phyloP scores from a whole-genome alignment of 1,140 invertebrate species.

The Cyphomyrmex costatus region DNA sequence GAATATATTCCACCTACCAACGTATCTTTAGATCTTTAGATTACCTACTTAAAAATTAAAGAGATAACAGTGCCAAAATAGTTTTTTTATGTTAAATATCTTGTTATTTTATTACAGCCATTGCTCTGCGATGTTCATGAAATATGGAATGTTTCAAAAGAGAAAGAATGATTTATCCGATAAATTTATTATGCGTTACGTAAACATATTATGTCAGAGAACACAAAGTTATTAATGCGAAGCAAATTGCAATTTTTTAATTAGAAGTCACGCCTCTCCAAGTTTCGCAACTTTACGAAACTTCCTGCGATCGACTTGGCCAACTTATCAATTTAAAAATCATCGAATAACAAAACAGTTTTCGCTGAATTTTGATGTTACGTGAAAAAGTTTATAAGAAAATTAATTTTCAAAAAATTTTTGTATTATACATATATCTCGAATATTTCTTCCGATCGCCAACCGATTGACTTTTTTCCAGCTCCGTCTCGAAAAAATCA shows the following conservation, averaged over 20 bases:
- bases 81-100: too few relatives aligned
- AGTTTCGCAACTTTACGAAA: not conserved
- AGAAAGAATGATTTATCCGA: not conserved
- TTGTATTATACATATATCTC: not conserved
- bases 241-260: not conserved
- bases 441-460: conserved; percentile 25
- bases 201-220: not conserved
- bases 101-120: conserved; percentile 11
- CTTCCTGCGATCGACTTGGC: not conserved
- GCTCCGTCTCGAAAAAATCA: conserved; percentile 46
- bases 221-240: not conserved
- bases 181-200: not conserved
- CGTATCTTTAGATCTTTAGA: too few relatives aligned
- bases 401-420: not conserved
- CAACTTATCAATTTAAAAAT: not conserved
- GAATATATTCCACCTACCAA: too few relatives aligned
- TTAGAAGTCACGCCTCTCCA: not conserved
- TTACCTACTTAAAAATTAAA: too few relatives aligned
- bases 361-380: not conserved
- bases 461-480: conserved; percentile 29
- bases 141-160: not conserved
- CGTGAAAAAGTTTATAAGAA: not conserved
- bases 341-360: not conserved
- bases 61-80: too few relatives aligned
- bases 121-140: not conserved